A percentile compares a stretch with the other conserved stretches of the same genome.
These are phyloP conservation scores for Dysmachus trigonus DNA, from an alignment of 2,888 invertebrate species.

Conservation along the genomic window DNA sequence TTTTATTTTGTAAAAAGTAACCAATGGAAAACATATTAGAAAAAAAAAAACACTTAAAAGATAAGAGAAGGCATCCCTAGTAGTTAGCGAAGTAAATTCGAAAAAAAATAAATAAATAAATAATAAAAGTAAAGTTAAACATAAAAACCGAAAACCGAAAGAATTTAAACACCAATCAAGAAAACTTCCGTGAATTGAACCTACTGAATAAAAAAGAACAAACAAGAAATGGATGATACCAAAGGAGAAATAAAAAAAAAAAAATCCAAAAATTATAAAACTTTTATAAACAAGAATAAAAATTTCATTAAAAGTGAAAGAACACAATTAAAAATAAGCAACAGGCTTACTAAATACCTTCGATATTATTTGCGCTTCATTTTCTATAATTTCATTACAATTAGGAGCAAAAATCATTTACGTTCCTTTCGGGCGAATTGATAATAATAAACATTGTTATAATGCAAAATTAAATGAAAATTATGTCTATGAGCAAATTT, in stretches of 20 bases:
- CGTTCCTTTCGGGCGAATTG: neutral
- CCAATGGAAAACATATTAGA: constrained; percentile 1
- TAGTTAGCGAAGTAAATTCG: constrained; percentile 33
- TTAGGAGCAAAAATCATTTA: constrained; percentile 9
- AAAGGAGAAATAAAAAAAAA: neutral
- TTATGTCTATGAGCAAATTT: neutral
- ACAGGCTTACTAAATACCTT: neutral
- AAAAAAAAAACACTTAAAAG: constrained; percentile 17
- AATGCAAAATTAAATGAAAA: neutral
- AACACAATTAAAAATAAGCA: neutral
- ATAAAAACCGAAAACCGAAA: neutral
- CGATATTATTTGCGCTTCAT: constrained; percentile 25
- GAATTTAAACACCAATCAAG: neutral
- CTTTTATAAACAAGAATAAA: neutral
- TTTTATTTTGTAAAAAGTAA: constrained; percentile 35
- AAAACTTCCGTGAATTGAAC: constrained; percentile 10
- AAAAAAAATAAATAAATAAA: constrained; percentile 9
- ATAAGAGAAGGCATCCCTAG: constrained; percentile 32
- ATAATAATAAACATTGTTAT: neutral
- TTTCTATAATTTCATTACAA: constrained; percentile 1
- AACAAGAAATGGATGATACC: neutral
- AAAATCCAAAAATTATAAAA: neutral
- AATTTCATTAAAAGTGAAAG: neutral
- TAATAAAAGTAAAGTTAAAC: neutral
- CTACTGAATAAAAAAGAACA: neutral